A percentile compares a stretch with the other conserved stretches of the same genome.
Evolutionary conservation across 1,140 invertebrate species (phyloP).

Genomic region (Eurosta solidaginis): DNA sequence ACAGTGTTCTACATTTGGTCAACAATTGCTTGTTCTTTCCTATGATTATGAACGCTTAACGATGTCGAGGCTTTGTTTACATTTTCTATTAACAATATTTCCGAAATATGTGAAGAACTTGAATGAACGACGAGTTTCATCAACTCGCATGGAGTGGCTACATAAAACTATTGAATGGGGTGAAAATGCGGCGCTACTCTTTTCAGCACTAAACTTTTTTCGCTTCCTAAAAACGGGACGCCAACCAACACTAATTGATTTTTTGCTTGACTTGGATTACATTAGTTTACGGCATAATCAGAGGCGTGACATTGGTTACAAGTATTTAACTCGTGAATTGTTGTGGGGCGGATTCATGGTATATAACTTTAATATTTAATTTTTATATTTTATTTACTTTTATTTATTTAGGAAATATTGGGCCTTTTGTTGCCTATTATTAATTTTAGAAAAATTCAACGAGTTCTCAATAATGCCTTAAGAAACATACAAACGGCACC

Average conservation of each 20-base stretch:
- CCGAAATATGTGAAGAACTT: conserved; percentile 64
- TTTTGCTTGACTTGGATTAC: conserved; percentile 62
- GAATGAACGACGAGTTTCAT: conserved; percentile 59
- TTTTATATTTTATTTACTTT: not conserved
- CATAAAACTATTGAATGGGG: conserved; percentile 62
- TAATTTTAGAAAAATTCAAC: conserved; percentile 64
- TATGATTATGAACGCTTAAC: conserved; percentile 63
- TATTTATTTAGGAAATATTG: conserved; percentile 64
- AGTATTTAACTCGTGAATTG: conserved; percentile 68
- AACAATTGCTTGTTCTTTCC: conserved; percentile 66
- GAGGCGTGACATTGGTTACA: conserved; percentile 64
- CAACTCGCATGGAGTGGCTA: conserved; percentile 59
- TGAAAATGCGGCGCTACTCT: conserved; percentile 63
- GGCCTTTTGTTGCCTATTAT: conserved; percentile 65
- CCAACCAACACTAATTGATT: conserved; percentile 66
- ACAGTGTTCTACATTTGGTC: conserved; percentile 66
- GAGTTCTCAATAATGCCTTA: conserved; percentile 52
- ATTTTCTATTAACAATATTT: conserved; percentile 63
- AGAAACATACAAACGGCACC: not conserved
- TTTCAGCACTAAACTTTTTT: conserved; percentile 67
- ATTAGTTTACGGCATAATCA: conserved; percentile 61
- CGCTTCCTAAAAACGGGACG: conserved; percentile 67
- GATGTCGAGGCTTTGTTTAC: conserved; percentile 62
- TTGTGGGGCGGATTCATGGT: conserved; percentile 73
- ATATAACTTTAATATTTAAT: conserved; percentile 42